A percentile compares a stretch with the other conserved stretches of the same genome.
phyloP scores from a whole-genome alignment of 2,797 vertebrate species.

The Danio jaintianensis region DNA sequence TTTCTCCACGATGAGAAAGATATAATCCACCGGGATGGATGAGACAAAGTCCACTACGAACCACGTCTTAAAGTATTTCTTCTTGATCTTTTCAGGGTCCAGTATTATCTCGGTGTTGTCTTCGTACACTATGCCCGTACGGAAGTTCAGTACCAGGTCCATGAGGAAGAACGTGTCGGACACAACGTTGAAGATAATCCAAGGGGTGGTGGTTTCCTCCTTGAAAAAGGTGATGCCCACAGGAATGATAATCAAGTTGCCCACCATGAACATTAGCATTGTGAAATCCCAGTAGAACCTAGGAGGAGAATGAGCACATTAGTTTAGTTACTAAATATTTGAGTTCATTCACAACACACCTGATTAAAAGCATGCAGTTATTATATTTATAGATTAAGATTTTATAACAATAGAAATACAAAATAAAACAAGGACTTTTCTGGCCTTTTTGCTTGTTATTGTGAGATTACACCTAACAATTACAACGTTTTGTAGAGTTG shows the following conservation, averaged over 20 bases:
- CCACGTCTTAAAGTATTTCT: constrained; percentile 95
- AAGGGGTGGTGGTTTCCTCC: constrained; percentile 94
- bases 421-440: no score
- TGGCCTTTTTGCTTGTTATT: no score
- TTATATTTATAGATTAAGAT: neutral
- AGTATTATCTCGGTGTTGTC: constrained; percentile 99
- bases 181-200: constrained; percentile 99
- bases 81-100: constrained; percentile 95
- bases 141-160: constrained; percentile 97
- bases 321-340: neutral
- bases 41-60: constrained; percentile 97
- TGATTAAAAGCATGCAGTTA: neutral
- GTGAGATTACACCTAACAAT: no score
- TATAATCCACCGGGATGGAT: constrained; percentile 98
- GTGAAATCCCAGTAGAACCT: constrained; percentile 99
- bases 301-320: constrained; percentile 15
- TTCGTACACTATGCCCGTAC: constrained; percentile 95
- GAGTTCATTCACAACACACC: neutral
- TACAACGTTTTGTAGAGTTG: no score
- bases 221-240: constrained; percentile 99
- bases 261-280: constrained; percentile 98
- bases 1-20: constrained; percentile 98
- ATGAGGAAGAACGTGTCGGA: constrained; percentile 98
- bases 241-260: constrained; percentile 97
- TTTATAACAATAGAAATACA: neutral